Conservation (phyloP, 2,113 vertebrate genomes). For the Thamnophis sirtalis region DNA sequence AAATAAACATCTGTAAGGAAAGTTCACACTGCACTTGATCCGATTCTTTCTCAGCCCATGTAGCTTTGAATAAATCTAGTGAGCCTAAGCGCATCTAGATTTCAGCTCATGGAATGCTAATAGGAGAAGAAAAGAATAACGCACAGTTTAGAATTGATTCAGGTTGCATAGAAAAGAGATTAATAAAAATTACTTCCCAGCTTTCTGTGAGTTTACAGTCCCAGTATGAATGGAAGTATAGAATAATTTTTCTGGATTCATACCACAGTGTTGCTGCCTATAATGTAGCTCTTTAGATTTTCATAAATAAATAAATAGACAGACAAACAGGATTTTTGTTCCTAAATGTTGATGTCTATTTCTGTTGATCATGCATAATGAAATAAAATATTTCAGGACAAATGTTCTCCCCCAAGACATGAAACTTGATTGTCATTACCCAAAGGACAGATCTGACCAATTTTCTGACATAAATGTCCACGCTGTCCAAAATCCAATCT, state of each 20-base stretch:
- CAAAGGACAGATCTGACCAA: constrained; percentile 62
- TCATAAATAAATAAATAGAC: background rate
- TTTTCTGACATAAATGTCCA: constrained; percentile 73
- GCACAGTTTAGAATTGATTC: background rate
- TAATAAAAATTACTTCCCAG: too few species aligned
- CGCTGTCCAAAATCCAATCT: constrained; percentile 63
- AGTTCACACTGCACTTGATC: background rate
- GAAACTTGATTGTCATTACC: constrained; percentile 43
- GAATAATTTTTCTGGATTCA: background rate
- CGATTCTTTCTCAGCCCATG: background rate
- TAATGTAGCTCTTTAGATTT: background rate
- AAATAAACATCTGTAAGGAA: background rate
- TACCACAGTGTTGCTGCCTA: background rate
- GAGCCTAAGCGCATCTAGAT: background rate
- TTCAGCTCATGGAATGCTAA: background rate
- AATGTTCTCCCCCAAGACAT: background rate
- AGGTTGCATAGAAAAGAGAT: background rate
- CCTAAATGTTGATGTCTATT: background rate
- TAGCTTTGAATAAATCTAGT: background rate
- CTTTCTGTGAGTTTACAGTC: background rate
- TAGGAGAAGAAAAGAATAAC: background rate
- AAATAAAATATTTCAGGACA: background rate
- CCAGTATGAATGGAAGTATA: background rate
- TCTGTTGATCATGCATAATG: background rate
- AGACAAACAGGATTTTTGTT: background rate